A percentile compares a stretch with the other conserved stretches of the same genome.
Evolutionary conservation across 2,797 vertebrate species (phyloP).

Genomic region (Premnoplex brunnescens): DNA sequence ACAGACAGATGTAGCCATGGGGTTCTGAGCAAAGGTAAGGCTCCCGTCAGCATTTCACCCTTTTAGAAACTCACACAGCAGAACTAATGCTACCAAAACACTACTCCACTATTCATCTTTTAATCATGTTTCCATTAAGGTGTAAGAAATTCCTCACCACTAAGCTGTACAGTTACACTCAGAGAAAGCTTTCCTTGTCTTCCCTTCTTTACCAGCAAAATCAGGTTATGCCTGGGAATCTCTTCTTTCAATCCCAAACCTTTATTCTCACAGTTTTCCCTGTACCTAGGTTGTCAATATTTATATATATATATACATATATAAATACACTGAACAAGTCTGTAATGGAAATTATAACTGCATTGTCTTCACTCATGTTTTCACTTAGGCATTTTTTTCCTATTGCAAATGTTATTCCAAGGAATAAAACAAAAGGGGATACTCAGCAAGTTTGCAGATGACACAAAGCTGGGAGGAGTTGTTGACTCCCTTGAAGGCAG

Average conservation of each 20-base stretch:
- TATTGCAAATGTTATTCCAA: not conserved
- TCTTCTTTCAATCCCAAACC: not conserved
- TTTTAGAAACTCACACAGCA: not conserved
- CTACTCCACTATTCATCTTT: not conserved
- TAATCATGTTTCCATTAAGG: not conserved
- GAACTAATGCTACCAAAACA: not conserved
- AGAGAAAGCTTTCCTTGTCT: not conserved
- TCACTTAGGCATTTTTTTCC: not conserved
- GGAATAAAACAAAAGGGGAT: not conserved
- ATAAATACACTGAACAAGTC: not conserved
- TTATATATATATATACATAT: not conserved
- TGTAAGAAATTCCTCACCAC: not conserved
- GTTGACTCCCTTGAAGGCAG: not conserved
- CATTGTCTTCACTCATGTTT: not conserved
- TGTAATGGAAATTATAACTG: not conserved
- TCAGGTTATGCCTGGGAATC: not conserved
- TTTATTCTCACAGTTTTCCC: not conserved
- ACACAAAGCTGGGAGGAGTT: not conserved
- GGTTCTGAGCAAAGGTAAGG: not conserved
- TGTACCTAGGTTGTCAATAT: not conserved
- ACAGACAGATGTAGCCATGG: not conserved
- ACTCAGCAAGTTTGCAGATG: not conserved
- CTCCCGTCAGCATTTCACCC: not conserved
- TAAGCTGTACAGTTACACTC: not conserved
- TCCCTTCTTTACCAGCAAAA: not conserved